A percentile compares a stretch with the other conserved stretches of the same genome.
These are phyloP conservation scores for Caloenas nicobarica DNA, from an alignment of 2,113 vertebrate genomes.

Conservation along the genomic window DNA sequence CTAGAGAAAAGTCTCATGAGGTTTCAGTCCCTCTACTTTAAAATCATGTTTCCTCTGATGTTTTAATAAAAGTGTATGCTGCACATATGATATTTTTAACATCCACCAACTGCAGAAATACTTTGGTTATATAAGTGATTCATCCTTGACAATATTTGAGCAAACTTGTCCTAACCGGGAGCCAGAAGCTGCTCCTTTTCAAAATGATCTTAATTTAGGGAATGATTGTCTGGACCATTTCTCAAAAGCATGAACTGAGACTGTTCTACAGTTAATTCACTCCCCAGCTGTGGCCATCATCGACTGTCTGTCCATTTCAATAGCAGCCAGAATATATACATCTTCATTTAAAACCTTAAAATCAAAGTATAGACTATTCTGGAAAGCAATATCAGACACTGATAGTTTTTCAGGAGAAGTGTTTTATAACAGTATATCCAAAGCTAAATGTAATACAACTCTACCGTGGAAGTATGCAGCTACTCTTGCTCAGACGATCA, in stretches of 20 bases:
- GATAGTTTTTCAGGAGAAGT: not conserved
- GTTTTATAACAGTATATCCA: slow-evolving; percentile 38
- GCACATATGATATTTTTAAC: slow-evolving; percentile 17
- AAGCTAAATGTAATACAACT: not conserved
- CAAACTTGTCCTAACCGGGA: not conserved
- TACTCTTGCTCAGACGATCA: not conserved
- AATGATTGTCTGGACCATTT: not conserved
- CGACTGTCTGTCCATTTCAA: slow-evolving; percentile 13
- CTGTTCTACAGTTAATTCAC: not conserved
- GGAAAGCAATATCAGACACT: not conserved
- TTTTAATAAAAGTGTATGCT: not conserved
- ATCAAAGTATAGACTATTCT: slow-evolving; percentile 9
- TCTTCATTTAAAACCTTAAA: slow-evolving; percentile 53
- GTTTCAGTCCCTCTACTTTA: not conserved
- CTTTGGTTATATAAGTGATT: slow-evolving; percentile 1
- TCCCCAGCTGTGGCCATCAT: slow-evolving; percentile 39
- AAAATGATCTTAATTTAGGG: slow-evolving; percentile 9
- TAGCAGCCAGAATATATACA: slow-evolving; percentile 26
- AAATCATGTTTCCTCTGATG: slow-evolving; percentile 13
- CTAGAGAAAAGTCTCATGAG: not conserved
- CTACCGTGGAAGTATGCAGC: not conserved
- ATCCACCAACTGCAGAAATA: slow-evolving; percentile 14
- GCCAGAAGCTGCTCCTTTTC: not conserved
- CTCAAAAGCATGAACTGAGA: not conserved
- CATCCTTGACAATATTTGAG: not conserved